Percentiles rank a stretch among this genome's conserved stretches.
Conservation (phyloP, 2,888 invertebrate species). For the Augochlorella aurata region DNA sequence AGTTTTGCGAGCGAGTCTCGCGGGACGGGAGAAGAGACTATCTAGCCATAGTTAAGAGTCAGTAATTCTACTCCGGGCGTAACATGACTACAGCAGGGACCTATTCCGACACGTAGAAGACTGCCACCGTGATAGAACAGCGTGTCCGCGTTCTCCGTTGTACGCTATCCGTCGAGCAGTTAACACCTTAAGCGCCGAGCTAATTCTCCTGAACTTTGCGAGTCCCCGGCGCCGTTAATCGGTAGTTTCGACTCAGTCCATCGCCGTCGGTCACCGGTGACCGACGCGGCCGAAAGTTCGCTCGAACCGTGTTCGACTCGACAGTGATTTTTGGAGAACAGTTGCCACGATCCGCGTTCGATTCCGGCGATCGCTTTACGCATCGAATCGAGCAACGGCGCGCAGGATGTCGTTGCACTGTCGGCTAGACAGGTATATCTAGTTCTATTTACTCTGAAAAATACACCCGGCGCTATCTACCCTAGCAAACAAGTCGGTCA, state of each 20-base stretch:
- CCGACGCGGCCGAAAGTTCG: neutral
- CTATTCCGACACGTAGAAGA: constrained; percentile 39
- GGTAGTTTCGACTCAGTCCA: neutral
- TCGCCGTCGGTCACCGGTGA: neutral
- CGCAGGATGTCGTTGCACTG: constrained; percentile 6
- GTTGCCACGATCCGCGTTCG: neutral
- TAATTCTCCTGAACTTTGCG: neutral
- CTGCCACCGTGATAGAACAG: constrained; percentile 16
- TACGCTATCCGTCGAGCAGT: neutral
- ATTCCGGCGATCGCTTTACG: neutral
- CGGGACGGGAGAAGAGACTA: constrained; percentile 50
- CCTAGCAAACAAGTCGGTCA: constrained; percentile 17
- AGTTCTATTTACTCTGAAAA: neutral
- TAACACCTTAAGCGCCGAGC: neutral
- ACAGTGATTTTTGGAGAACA: neutral
- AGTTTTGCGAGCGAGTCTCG: constrained; percentile 55
- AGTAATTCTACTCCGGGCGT: constrained; percentile 63
- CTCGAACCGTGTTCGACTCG: neutral
- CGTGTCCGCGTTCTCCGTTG: constrained; percentile 10
- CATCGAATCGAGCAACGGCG: neutral
- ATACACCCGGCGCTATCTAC: neutral
- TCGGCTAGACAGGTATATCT: neutral
- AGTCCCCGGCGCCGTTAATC: neutral
- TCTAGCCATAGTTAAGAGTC: constrained; percentile 49
- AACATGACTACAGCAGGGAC: constrained; percentile 49